Evolutionary conservation across 2,113 vertebrate species (phyloP).

Genomic region (Gobiocypris rarus): DNA sequence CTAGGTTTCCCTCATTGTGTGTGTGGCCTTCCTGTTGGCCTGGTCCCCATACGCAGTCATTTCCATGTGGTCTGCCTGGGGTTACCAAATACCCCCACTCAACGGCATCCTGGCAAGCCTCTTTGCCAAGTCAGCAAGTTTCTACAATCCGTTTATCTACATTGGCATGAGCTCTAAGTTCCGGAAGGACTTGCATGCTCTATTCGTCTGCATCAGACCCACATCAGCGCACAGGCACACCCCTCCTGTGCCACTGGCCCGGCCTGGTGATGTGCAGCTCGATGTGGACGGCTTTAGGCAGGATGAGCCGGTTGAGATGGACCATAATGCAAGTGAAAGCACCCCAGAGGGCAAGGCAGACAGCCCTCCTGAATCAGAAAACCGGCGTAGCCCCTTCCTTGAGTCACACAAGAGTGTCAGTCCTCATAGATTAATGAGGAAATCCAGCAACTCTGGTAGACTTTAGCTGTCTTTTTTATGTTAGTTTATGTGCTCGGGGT

Average conservation of each 20-base stretch:
- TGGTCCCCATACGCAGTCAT: slow-evolving; percentile 54
- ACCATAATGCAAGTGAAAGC: not conserved
- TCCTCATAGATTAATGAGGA: slow-evolving; percentile 41
- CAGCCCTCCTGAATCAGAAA: not conserved
- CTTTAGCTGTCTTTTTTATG: slow-evolving; percentile 18
- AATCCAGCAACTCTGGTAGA: slow-evolving; percentile 53
- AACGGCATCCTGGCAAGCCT: slow-evolving; percentile 62
- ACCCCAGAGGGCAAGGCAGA: not conserved
- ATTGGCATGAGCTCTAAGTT: slow-evolving; percentile 68
- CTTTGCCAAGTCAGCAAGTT: slow-evolving; percentile 69
- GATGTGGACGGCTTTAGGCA: slow-evolving; percentile 13
- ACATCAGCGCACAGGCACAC: not conserved
- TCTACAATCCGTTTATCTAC: slow-evolving; percentile 69
- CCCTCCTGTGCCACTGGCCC: slow-evolving; percentile 9
- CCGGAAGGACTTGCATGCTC: slow-evolving; percentile 59
- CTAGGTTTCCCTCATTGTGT: slow-evolving; percentile 73
- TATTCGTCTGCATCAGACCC: slow-evolving; percentile 56
- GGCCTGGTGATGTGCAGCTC: slow-evolving; percentile 42
- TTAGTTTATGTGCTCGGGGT: not conserved
- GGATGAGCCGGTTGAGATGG: not conserved
- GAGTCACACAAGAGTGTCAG: not conserved
- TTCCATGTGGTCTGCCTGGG: slow-evolving; percentile 64
- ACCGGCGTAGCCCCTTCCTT: not conserved
- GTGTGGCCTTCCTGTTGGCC: slow-evolving; percentile 64
- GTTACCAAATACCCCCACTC: slow-evolving; percentile 65